Conservation (phyloP, 2,113 vertebrate species). For the Caloenas nicobarica region DNA sequence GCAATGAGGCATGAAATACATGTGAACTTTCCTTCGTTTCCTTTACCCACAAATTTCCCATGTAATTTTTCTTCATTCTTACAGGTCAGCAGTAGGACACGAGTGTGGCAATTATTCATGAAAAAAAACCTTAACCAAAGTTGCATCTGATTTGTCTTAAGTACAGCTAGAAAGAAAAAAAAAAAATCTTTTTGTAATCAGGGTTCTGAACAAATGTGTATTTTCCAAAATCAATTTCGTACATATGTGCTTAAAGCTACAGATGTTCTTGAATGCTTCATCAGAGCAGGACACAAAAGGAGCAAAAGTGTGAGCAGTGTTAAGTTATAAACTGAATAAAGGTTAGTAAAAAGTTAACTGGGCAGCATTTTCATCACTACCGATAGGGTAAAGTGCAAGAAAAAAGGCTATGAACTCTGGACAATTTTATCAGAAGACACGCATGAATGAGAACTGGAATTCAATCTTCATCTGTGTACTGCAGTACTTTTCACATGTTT, state of each 20-base stretch:
- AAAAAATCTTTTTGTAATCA: background rate
- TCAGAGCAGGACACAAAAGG: background rate
- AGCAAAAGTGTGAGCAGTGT: background rate
- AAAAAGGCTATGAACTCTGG: background rate
- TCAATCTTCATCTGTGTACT: background rate
- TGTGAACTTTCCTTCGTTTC: background rate
- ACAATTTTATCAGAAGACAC: background rate
- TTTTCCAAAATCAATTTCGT: background rate
- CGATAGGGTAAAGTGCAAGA: background rate
- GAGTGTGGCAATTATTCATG: background rate
- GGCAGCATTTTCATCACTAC: background rate
- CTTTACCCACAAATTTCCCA: background rate
- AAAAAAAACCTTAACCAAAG: background rate
- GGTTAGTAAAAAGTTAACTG: background rate
- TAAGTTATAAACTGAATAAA: background rate
- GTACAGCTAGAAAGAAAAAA: background rate
- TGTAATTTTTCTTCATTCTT: slow-evolving; percentile 53
- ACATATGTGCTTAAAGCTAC: background rate
- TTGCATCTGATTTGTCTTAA: background rate
- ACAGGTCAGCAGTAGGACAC: background rate
- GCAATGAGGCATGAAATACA: slow-evolving; percentile 60
- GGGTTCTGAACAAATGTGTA: background rate
- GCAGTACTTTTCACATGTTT: background rate
- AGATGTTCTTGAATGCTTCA: background rate
- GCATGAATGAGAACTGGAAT: background rate